Evolutionary conservation across 2,113 vertebrate species (phyloP).

Genomic region (Gallinago jamesoni): DNA sequence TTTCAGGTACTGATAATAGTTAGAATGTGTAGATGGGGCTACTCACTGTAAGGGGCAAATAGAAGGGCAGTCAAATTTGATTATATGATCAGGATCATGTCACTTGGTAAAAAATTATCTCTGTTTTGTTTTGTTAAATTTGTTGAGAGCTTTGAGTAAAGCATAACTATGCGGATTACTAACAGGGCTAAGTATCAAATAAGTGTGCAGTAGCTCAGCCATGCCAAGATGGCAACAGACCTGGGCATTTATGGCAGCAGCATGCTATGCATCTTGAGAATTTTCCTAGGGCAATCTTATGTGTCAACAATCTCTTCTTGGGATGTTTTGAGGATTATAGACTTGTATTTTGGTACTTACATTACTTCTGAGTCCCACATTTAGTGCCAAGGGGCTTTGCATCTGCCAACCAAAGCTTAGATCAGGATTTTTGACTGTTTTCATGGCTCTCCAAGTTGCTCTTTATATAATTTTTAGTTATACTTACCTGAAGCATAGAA

Average conservation of each 20-base stretch:
- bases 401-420: background rate
- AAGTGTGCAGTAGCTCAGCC: background rate
- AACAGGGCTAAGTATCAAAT: background rate
- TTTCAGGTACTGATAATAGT: background rate
- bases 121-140: no score
- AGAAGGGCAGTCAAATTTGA: background rate
- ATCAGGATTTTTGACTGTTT: background rate
- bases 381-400: background rate
- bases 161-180: background rate
- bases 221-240: background rate
- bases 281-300: background rate
- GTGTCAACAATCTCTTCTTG: background rate
- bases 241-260: background rate
- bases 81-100: background rate
- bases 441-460: background rate
- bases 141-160: background rate
- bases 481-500: background rate
- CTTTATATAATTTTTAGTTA: background rate
- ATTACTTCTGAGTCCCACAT: background rate
- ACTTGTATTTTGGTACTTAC: background rate
- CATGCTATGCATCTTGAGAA: background rate
- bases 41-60: background rate
- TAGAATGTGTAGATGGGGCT: background rate
- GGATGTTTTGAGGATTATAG: background rate
- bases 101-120: background rate